Evolutionary conservation across 2,888 invertebrate genomes (phyloP), one percentile per base, ranked within the genome.

Genomic region (Drosophila birchii): DNA sequence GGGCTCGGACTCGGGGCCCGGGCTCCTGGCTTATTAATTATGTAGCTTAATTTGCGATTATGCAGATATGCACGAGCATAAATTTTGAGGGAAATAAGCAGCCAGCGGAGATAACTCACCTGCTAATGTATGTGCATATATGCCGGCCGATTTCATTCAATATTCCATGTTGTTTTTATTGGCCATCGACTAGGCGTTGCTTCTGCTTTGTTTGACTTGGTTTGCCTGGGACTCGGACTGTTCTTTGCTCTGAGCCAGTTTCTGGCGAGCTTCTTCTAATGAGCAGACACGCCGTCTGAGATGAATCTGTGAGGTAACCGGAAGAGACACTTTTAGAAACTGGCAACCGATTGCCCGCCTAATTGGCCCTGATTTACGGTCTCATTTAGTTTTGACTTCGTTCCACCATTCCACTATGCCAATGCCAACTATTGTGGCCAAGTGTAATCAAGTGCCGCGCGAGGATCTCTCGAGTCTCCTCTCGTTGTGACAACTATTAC

Each of bases 1-100:
- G 14, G 43, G 12, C 43, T 14, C 43, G 43, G 43, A 5, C 20
- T 14, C 3, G 43, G 43, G n/a, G 14, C 12, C 38, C 11, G 34
- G 43, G 36, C 60, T 57, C 68, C 70, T 61, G 75, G 70, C 87
- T 85, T 85, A 85, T 86, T 88, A 86, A 86, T 86, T 86, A 86
- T 88, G 82, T 80, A 84, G 82, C 81, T 86, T 88, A 88, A 86
- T 84, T 86, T 88, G 84, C 86, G 86, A 88, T 86, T 86, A 86
- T 84, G 86, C 86, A 86, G 82, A 84, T 82, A 86, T 59, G 69
- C 69, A 75, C 71, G 75, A 80, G 80, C 82, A 86, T 86, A 80
- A 76, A 86, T 86, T 82, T 83, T 66, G 45, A 75, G 74, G 76
- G 77, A 74, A 72, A 77, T 78, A 68, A 78, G 69, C 74, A 79